These are phyloP conservation scores for Samia ricini DNA, from an alignment of 1,140 invertebrate genomes.

Conservation along the genomic window DNA sequence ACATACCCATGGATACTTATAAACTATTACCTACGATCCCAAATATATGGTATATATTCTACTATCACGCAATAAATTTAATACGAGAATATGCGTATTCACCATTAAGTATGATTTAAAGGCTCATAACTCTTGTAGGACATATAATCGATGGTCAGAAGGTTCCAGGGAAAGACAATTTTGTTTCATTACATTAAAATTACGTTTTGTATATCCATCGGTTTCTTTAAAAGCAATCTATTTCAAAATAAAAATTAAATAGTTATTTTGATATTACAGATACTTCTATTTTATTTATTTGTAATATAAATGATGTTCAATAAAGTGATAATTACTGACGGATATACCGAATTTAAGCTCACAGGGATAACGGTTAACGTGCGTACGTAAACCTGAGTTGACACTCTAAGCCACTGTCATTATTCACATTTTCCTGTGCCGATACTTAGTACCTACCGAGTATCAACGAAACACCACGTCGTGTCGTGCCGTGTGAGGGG, in stretches of 20 bases:
- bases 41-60: slow-evolving; percentile 44
- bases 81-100: slow-evolving; percentile 54
- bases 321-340: neutral
- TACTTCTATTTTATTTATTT: too few species aligned
- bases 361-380: slow-evolving; percentile 5
- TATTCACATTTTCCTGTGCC: slow-evolving; percentile 60
- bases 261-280: too few species aligned
- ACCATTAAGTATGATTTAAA: slow-evolving; percentile 59
- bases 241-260: too few species aligned
- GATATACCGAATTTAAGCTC: neutral
- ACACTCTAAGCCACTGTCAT: slow-evolving; percentile 37
- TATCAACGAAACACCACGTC: slow-evolving; percentile 45
- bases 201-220: neutral
- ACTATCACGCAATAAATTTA: slow-evolving; percentile 52
- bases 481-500: slow-evolving; percentile 41
- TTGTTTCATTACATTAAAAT: slow-evolving; percentile 5
- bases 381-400: slow-evolving; percentile 20
- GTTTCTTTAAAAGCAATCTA: too few species aligned
- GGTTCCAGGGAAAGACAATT: slow-evolving; percentile 30
- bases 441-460: slow-evolving; percentile 40
- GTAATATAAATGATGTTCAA: neutral
- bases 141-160: slow-evolving; percentile 44
- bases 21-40: slow-evolving; percentile 24
- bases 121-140: slow-evolving; percentile 44
- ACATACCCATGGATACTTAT: neutral